These are phyloP conservation scores for Cephalopachus bancanus DNA, from an alignment of 2,797 vertebrate species.

Conservation along the genomic window DNA sequence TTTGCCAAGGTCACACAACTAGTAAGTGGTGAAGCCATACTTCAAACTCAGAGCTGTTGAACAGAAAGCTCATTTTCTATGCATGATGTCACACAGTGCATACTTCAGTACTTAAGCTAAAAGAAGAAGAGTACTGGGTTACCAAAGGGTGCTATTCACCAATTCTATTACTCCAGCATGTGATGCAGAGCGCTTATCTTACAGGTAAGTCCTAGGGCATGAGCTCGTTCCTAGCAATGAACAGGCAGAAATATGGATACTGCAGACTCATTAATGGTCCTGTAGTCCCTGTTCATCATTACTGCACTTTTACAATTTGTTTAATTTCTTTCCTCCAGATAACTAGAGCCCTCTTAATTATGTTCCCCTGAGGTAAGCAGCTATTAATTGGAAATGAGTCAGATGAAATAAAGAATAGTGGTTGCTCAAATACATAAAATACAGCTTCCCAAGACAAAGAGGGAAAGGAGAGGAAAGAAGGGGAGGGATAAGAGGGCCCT, in stretches of 20 bases:
- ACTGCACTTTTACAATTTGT: constrained; percentile 86
- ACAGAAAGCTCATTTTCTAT: not conserved
- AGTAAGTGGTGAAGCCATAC: not conserved
- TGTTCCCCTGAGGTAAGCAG: constrained; percentile 85
- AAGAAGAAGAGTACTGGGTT: not conserved
- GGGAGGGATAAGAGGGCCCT: not conserved
- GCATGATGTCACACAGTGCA: not conserved
- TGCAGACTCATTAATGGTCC: constrained; percentile 79
- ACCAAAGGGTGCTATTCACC: not conserved
- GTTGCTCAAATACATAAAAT: constrained; percentile 81
- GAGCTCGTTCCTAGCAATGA: constrained; percentile 58
- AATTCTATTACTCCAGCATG: not conserved
- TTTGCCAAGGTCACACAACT: constrained; percentile 39
- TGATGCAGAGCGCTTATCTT: constrained; percentile 52
- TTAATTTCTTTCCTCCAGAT: constrained; percentile 88
- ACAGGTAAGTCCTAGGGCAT: constrained; percentile 75
- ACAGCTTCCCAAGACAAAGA: constrained; percentile 74
- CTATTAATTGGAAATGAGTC: constrained; percentile 88
- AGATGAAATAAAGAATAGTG: constrained; percentile 86
- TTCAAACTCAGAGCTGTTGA: not conserved
- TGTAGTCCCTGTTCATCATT: constrained; percentile 82
- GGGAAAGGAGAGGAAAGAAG: not conserved
- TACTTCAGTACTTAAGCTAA: not conserved
- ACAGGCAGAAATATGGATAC: constrained; percentile 81
- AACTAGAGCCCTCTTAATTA: constrained; percentile 88